A percentile compares a stretch with the other conserved stretches of the same genome.
Evolutionary conservation across 64 coral and sea anemone genomes (phyloP).

Genomic region (Montipora cactus): DNA sequence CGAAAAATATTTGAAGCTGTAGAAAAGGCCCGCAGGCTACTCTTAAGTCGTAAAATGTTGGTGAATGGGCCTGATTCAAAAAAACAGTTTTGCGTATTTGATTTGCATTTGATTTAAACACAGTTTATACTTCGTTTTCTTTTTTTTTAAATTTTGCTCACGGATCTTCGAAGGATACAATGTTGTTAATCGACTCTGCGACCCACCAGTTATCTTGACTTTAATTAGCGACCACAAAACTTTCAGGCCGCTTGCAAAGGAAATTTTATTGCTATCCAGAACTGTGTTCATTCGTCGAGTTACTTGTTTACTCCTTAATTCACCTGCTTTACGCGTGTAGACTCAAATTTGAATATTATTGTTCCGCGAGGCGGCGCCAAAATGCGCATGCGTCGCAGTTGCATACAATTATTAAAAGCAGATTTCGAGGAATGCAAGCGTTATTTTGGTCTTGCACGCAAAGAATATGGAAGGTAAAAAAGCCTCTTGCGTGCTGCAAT

Average conservation of each 20-base stretch:
- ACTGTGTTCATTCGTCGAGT: background rate
- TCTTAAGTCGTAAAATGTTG: too few species aligned
- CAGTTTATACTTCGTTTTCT: background rate
- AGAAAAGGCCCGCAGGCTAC: too few species aligned
- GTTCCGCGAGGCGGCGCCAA: background rate
- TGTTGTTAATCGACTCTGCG: background rate
- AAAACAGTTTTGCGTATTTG: slow-evolving; percentile 1
- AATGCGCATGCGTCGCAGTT: slow-evolving; percentile 1
- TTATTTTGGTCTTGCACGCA: slow-evolving; percentile 47
- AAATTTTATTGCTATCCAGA: too few species aligned
- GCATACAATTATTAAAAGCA: slow-evolving; percentile 15
- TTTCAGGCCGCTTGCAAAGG: too few species aligned
- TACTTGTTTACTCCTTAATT: background rate
- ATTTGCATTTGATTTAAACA: slow-evolving; percentile 45
- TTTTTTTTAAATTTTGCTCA: background rate
- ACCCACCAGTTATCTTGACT: too few species aligned
- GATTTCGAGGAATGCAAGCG: background rate
- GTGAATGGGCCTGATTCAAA: background rate
- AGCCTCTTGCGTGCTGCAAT: slow-evolving; percentile 8
- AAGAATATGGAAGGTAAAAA: slow-evolving; percentile 16
- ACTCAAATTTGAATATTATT: slow-evolving; percentile 45
- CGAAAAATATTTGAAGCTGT: too few species aligned
- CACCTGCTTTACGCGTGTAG: slow-evolving; percentile 17
- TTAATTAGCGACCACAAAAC: background rate
- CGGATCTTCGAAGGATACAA: background rate